Evolutionary conservation across 2,888 invertebrate species (phyloP).

Genomic region (Seira sanloemensis): DNA sequence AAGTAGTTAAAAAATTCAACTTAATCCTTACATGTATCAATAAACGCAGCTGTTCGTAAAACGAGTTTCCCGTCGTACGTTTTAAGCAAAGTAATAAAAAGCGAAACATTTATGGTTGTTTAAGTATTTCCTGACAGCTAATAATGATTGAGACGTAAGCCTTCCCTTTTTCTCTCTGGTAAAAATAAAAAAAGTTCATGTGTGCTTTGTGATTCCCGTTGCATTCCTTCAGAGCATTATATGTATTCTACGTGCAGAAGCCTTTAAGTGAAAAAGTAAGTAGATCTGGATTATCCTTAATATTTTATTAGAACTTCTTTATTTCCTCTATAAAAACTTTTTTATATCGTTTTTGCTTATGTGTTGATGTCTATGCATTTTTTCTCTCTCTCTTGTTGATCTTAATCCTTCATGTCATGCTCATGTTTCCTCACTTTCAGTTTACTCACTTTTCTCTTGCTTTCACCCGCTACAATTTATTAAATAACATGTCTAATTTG

Average conservation of each 20-base stretch:
- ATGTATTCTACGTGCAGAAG: neutral
- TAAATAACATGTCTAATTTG: neutral
- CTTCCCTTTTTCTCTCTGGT: too few species aligned
- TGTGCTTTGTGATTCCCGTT: neutral
- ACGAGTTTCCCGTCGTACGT: too few species aligned
- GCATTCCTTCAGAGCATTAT: neutral
- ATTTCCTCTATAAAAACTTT: neutral
- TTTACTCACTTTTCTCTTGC: neutral
- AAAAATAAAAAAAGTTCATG: neutral
- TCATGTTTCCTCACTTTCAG: neutral
- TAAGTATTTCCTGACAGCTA: constrained; percentile 49
- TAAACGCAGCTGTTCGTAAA: neutral
- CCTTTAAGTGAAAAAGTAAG: neutral
- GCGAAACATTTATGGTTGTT: constrained; percentile 27
- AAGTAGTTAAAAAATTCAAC: neutral
- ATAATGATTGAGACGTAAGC: constrained; percentile 45
- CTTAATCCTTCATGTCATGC: neutral
- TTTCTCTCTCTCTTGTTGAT: neutral
- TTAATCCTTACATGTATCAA: neutral
- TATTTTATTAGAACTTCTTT: neutral
- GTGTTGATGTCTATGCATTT: neutral
- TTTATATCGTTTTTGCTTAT: neutral
- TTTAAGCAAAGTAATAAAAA: constrained; percentile 21
- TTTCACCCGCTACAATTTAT: neutral
- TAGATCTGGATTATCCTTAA: neutral